These are phyloP conservation scores for Leptogaster cylindrica DNA, from an alignment of 2,888 invertebrate genomes.

Conservation along the genomic window DNA sequence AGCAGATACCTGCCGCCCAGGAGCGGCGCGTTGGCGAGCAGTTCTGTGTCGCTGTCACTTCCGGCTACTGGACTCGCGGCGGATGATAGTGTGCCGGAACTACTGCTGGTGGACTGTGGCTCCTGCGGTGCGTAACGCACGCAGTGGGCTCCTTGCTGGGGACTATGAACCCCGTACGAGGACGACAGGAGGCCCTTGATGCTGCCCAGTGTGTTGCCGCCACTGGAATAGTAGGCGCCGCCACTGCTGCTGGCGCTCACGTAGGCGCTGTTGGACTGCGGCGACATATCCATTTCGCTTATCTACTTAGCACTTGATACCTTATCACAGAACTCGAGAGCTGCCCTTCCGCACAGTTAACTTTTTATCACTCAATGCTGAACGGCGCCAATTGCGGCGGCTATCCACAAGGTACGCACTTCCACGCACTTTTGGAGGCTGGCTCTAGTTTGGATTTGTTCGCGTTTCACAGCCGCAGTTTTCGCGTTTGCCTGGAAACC, in stretches of 20 bases:
- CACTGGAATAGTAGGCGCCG: not conserved
- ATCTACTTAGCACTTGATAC: not conserved
- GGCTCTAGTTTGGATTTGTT: no score
- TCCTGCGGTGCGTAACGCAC: no score
- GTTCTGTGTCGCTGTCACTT: constrained; percentile 41
- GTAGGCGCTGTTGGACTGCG: constrained; percentile 32
- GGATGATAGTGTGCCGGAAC: not conserved
- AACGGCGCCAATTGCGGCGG: not conserved
- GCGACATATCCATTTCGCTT: constrained; percentile 43
- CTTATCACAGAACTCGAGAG: constrained; percentile 35
- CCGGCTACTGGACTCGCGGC: constrained; percentile 2
- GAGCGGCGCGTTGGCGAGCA: constrained; percentile 65
- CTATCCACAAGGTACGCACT: no score
- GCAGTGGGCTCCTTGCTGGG: constrained; percentile 15
- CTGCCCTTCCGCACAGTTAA: not conserved
- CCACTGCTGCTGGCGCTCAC: not conserved
- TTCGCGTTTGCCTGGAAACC: not conserved
- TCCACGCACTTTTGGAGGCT: no score
- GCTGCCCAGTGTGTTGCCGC: constrained; percentile 13
- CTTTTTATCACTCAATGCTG: not conserved
- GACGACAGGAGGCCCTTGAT: constrained; percentile 38
- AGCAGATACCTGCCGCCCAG: constrained; percentile 82
- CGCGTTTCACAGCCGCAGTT: no score
- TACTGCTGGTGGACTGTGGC: no score
- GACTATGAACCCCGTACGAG: constrained; percentile 26